Conservation (phyloP, 2,113 vertebrate genomes). For the Furnarius figulus region DNA sequence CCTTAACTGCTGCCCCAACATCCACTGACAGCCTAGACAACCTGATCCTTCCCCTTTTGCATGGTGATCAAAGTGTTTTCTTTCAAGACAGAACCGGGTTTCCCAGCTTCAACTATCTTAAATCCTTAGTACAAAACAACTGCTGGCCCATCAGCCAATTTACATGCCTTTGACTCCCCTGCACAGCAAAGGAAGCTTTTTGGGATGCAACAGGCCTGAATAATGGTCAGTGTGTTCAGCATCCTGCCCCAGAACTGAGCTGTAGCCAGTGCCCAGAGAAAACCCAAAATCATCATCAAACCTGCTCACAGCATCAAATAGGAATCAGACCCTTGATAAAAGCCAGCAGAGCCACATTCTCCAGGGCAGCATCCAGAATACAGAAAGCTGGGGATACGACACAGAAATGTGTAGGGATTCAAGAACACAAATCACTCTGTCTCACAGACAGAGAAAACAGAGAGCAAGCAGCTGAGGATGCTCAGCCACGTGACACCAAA, state of each 20-base stretch:
- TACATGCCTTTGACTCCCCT: background rate
- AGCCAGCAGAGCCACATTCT: background rate
- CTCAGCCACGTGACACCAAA: rapidly evolving
- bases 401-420: background rate
- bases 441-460: background rate
- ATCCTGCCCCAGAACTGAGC: background rate
- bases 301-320: rapidly evolving
- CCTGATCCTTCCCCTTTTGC: background rate
- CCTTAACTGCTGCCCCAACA: background rate
- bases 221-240: background rate
- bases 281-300: background rate
- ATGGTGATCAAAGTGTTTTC: background rate
- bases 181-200: background rate
- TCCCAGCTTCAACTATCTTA: background rate
- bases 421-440: background rate
- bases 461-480: background rate
- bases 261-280: background rate
- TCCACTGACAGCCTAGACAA: background rate
- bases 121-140: background rate
- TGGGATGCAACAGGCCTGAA: background rate
- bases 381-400: background rate
- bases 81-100: background rate
- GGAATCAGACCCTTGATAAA: background rate
- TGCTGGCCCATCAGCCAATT: background rate
- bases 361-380: background rate